phyloP scores from a whole-genome alignment of 2,797 vertebrate genomes.

The Sebastiscus albofasciatus region DNA sequence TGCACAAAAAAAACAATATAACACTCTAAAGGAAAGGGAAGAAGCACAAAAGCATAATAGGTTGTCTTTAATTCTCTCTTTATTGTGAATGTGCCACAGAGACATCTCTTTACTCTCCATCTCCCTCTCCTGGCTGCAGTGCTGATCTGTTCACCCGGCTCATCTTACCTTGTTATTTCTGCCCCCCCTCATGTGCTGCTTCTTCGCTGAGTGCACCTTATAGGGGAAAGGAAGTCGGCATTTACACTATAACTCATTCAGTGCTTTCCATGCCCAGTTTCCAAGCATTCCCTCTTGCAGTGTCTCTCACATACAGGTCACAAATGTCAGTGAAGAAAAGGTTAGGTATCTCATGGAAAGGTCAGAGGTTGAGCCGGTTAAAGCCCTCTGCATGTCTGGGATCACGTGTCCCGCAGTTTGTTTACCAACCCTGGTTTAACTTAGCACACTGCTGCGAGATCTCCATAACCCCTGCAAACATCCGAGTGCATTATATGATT shows the following conservation, averaged over 20 bases:
- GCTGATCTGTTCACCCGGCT: constrained; percentile 22
- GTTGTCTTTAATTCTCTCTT: background rate
- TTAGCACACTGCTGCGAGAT: constrained; percentile 32
- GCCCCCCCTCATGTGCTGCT: constrained; percentile 10
- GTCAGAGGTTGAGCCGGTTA: constrained; percentile 57
- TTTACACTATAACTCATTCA: constrained; percentile 40
- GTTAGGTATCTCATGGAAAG: constrained; percentile 37
- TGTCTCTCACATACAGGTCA: constrained; percentile 3
- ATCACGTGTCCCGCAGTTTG: constrained; percentile 48
- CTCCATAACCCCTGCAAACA: constrained; percentile 33
- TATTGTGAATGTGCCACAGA: background rate
- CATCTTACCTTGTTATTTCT: constrained; percentile 45
- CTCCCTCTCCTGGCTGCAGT: constrained; percentile 64
- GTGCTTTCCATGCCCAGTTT: constrained; percentile 11
- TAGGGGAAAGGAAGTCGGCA: constrained; percentile 26
- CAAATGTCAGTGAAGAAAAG: constrained; percentile 5
- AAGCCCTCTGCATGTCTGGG: constrained; percentile 26
- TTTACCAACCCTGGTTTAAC: constrained; percentile 55
- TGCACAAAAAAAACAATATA: too few species aligned
- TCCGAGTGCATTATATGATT: constrained; percentile 57
- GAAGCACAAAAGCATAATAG: too few species aligned
- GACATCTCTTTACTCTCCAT: constrained; percentile 6
- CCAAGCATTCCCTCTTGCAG: constrained; percentile 10
- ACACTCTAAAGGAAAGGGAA: too few species aligned
- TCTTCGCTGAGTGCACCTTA: constrained; percentile 38